These are phyloP conservation scores for Epizoanthus illoricatus DNA, from an alignment of 92 coral and sea anemone genomes.

Conservation along the genomic window DNA sequence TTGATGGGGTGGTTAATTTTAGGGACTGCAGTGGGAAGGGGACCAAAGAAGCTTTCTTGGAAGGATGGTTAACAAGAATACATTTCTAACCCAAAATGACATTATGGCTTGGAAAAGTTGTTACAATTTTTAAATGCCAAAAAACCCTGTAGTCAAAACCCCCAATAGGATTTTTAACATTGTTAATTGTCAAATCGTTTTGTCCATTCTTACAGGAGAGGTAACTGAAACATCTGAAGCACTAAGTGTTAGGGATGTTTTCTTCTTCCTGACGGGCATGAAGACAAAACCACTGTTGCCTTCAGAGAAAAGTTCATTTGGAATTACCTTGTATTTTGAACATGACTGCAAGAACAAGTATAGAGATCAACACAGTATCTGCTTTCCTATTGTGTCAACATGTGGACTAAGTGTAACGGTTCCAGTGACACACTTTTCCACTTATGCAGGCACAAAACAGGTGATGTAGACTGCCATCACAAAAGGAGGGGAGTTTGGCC, in stretches of 20 bases:
- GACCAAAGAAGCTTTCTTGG: no score
- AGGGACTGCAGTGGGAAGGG: no score
- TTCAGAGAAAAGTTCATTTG: constrained; percentile 20
- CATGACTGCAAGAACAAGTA: constrained; percentile 23
- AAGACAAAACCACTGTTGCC: constrained; percentile 28
- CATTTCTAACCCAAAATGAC: no score
- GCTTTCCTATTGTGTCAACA: constrained; percentile 36
- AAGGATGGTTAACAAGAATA: no score
- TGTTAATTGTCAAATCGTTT: no score
- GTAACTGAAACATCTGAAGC: constrained; percentile 18
- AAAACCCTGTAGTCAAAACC: no score
- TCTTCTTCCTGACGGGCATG: constrained; percentile 35
- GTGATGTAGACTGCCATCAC: constrained; percentile 23
- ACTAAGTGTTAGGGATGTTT: constrained; percentile 14
- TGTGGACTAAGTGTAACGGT: constrained; percentile 26
- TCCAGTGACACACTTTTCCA: constrained; percentile 32
- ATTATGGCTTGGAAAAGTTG: no score
- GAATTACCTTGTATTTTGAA: constrained; percentile 27
- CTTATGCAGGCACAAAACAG: constrained; percentile 20
- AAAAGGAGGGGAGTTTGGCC: constrained; percentile 25
- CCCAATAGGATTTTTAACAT: no score
- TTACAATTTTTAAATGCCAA: no score
- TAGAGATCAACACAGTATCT: neutral
- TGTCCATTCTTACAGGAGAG: neutral
- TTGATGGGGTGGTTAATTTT: no score